Percentiles rank a stretch among this genome's conserved stretches.
Conservation (phyloP, 2,113 vertebrate species). For the Desmodus rotundus region DNA sequence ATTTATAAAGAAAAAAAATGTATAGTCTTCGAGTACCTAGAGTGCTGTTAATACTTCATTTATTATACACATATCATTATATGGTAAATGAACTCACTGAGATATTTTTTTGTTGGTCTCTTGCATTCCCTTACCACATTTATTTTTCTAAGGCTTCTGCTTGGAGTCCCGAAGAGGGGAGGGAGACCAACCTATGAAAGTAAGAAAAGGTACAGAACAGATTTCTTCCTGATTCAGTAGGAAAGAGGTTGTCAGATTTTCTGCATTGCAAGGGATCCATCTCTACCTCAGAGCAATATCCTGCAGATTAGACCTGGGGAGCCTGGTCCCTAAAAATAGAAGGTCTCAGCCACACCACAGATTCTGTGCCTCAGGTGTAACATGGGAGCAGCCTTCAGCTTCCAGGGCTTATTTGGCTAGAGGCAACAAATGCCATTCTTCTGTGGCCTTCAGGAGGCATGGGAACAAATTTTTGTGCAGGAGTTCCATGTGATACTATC, state of each 20-base stretch:
- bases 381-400: background rate
- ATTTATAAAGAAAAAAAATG: no score
- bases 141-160: background rate
- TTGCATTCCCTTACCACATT: background rate
- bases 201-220: background rate
- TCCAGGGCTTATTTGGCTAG: background rate
- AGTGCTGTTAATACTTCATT: background rate
- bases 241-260: background rate
- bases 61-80: background rate
- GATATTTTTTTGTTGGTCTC: background rate
- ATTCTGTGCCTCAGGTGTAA: background rate
- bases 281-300: background rate
- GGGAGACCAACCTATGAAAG: background rate
- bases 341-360: background rate
- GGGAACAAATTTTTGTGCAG: background rate
- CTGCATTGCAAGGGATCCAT: background rate
- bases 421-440: background rate
- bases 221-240: background rate
- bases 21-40: constrained; percentile 4
- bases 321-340: background rate
- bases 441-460: background rate
- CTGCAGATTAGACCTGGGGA: background rate
- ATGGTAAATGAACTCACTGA: background rate
- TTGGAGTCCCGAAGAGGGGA: background rate
- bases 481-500: background rate